Conservation (phyloP, 1,140 invertebrate genomes). For the Philopotamus ludificatus region DNA sequence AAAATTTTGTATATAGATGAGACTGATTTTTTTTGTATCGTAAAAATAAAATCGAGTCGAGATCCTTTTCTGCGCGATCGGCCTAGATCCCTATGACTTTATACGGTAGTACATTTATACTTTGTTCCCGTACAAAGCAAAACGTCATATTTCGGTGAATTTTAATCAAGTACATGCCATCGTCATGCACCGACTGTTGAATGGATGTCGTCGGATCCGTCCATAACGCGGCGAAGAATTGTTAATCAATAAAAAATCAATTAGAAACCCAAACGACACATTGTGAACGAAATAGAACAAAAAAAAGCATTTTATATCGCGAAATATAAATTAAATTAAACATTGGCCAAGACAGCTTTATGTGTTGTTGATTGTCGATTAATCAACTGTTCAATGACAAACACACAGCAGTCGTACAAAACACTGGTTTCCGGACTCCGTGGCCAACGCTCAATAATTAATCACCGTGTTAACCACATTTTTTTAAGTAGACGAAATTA, state of each 20-base stretch:
- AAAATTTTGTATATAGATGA: too few species aligned
- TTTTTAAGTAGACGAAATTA: background rate
- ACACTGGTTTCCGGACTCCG: background rate
- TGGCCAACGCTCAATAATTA: background rate
- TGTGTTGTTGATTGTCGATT: background rate
- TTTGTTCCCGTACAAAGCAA: constrained; percentile 29
- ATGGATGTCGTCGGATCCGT: constrained; percentile 18
- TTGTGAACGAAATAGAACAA: background rate
- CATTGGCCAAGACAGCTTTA: background rate
- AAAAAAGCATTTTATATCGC: background rate
- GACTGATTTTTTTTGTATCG: background rate
- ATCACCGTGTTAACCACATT: background rate
- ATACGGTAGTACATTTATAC: constrained; percentile 26
- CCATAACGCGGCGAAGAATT: constrained; percentile 25
- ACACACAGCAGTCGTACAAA: background rate
- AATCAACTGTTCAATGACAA: constrained; percentile 6
- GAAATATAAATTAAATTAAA: background rate
- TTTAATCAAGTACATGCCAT: constrained; percentile 37
- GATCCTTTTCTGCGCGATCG: background rate
- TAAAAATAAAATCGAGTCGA: background rate
- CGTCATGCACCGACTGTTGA: constrained; percentile 32
- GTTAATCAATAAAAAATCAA: constrained; percentile 40
- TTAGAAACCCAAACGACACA: constrained; percentile 9
- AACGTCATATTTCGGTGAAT: constrained; percentile 40
- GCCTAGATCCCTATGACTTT: constrained; percentile 11